Evolutionary conservation across 1,140 invertebrate genomes (phyloP), one percentile per base, ranked within the genome.

Genomic region (Pogonognathellus flavescens): DNA sequence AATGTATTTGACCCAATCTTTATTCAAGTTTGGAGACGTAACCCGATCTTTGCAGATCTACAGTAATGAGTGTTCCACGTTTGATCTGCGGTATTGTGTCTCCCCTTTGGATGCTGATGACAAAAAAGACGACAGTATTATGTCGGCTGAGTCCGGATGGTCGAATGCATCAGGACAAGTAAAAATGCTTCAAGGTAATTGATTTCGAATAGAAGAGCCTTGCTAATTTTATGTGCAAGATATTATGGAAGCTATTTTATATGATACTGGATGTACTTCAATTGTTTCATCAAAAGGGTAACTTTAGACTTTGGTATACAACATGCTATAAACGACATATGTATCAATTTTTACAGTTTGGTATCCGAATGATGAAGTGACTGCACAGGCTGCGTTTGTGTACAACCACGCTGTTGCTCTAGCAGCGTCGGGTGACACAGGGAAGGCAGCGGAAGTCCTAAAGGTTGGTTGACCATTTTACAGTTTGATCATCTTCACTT

Each of bases 341-440:
- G 83, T 8, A 86, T 89, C 22, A 86, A 83, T 89, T 87, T 86
- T 57, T 57, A 4, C 86, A 91, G 91, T 92, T 85, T 96, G 95
- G 95, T 94, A 93, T 89, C 94, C 95, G 2, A 92, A 92, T 83
- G 94, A 93, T 49, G 88, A 94, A 52, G 90, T 92, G 20, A 93
- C 93, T 41, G 95, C 93, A 3, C 93, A 93, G 87, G 92, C 93
- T 53, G 92, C 96, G 52, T 91, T 96, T 83, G 93, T 94, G 87
- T 96, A 97, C 88, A 96, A 97, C 90, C 92, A 96, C 85, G 95
- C 95, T 31, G 94, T 95, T 14, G 93, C 94, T 13, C 93, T 95
- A 90, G 93, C 95, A 14, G 91, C 96, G 60, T 92, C 95, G 84
- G 95, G 95, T 16, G 95, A 97, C 90, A 92, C 94, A 70, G 93